A percentile compares a stretch with the other conserved stretches of the same genome.
phyloP scores from a whole-genome alignment of 1,140 invertebrate genomes.

The Saxidomus purpurata region DNA sequence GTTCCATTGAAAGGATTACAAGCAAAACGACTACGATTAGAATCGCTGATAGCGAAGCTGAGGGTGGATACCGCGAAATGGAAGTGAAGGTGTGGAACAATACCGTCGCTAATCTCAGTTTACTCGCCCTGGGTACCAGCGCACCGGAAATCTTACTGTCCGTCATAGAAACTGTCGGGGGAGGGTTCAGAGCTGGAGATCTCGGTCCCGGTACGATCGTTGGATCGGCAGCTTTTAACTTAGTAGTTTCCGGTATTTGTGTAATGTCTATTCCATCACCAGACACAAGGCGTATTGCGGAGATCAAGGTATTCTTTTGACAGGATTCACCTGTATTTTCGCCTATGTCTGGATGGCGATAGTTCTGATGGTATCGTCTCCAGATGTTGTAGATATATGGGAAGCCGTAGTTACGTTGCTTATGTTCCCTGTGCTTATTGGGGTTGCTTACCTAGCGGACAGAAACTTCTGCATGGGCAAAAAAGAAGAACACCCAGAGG shows the following conservation, averaged over 20 bases:
- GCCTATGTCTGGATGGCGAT: slow-evolving; percentile 90
- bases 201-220: slow-evolving; percentile 91
- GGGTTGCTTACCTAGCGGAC: slow-evolving; percentile 88
- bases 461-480: slow-evolving; percentile 86
- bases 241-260: slow-evolving; percentile 89
- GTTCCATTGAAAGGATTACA: slow-evolving; percentile 90
- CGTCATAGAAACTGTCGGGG: slow-evolving; percentile 89
- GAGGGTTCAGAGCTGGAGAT: slow-evolving; percentile 88
- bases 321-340: slow-evolving; percentile 88
- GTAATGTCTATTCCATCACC: slow-evolving; percentile 88
- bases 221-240: slow-evolving; percentile 90
- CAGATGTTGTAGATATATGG: slow-evolving; percentile 88
- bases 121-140: slow-evolving; percentile 90
- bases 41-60: slow-evolving; percentile 78
- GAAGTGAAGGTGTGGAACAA: slow-evolving; percentile 89
- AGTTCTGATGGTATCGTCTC: slow-evolving; percentile 87
- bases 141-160: slow-evolving; percentile 91
- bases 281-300: slow-evolving; percentile 87
- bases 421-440: slow-evolving; percentile 88
- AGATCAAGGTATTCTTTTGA: slow-evolving; percentile 89
- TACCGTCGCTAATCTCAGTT: slow-evolving; percentile 90
- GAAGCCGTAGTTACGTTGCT: slow-evolving; percentile 89
- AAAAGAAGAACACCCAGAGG: slow-evolving; percentile 63
- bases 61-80: slow-evolving; percentile 77
- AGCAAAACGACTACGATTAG: slow-evolving; percentile 89